Base-by-base conservation (phyloP, 2,888 invertebrate species). In the Brachyptera putata region DNA sequence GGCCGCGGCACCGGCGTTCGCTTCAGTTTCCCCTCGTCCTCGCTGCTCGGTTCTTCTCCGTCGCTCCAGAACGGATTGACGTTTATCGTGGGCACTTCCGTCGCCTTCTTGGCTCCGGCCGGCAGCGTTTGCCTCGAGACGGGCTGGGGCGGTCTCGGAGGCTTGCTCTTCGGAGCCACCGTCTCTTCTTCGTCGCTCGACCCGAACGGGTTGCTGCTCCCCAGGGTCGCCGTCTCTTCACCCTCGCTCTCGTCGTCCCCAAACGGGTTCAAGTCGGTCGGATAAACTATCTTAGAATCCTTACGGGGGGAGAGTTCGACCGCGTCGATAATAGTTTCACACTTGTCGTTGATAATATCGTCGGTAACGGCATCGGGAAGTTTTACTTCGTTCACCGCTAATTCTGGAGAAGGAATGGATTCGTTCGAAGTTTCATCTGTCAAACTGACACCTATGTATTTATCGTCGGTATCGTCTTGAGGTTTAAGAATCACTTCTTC, bases 181-280 rank as follows among this genome's bases (percentile, higher is more conserved):
- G 11, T 21, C 30, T 83, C 80, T 68, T 85, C 84, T 65, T 86
- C 85, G 50, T 83, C 83, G 62, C 79, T 79, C 66, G 83, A 84
- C 30, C 82, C 84, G 70, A 88, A 87, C 1, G 87, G 87, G 79
- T 88, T 88, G n/a, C 79, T 79, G 69, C 77, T 79, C 14, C 48
- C 63, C n/a, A n/a, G n/a, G n/a, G n/a, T n/a, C 67, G 69, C 77
- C 66, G 73, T 74, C n/a, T 68, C 43, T 37, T 66, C 63, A 13
- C 65, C 69, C 41, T 68, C 75, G 63, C 69, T 71, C n/a, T 72
- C 71, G 56, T 82, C 82, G 24, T 80, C 86, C 34, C 82, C 85
- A 75, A 94, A 94, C 3, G 93, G 93, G 79, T 94, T 93, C 64
- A 92, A 77, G 70, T 88, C 83, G 65, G 84, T 84, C 0, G 93